Evolutionary conservation across 35 echinoderm and acorn worm genomes (phyloP).

Genomic region (Ptychodera flava): DNA sequence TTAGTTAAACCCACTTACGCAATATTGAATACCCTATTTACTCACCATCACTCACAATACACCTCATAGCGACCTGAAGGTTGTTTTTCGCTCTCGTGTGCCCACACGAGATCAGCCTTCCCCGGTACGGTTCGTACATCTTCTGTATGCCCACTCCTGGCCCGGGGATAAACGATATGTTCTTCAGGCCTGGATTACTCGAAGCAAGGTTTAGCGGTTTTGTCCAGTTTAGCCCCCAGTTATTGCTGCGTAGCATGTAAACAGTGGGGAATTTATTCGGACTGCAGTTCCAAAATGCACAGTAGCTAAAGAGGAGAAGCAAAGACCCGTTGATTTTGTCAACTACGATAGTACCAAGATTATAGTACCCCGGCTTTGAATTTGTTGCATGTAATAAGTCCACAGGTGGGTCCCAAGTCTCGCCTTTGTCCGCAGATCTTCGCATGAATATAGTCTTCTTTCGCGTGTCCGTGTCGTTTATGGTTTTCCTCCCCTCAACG

Average conservation of each 20-base stretch:
- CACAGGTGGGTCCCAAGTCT: slow-evolving; percentile 16
- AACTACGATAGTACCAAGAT: slow-evolving; percentile 50
- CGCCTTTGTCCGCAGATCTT: slow-evolving; percentile 40
- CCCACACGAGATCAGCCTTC: background rate
- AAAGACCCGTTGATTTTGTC: slow-evolving; percentile 43
- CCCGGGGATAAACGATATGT: background rate
- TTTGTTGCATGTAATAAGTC: slow-evolving; percentile 38
- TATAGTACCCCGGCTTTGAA: slow-evolving; percentile 40
- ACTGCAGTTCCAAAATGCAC: slow-evolving; percentile 25
- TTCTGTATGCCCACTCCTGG: background rate
- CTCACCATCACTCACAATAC: background rate
- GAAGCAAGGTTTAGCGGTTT: background rate
- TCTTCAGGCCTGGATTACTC: background rate
- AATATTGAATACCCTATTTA: too few relatives aligned
- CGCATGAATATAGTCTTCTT: slow-evolving; percentile 74
- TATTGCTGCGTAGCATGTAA: background rate
- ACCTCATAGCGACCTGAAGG: background rate
- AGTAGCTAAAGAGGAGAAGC: slow-evolving; percentile 59
- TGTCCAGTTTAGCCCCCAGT: background rate
- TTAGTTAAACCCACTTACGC: too few relatives aligned
- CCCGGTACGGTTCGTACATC: background rate
- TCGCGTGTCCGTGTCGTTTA: slow-evolving; percentile 27
- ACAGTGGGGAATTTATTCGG: background rate
- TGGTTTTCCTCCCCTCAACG: background rate
- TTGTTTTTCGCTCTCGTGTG: background rate